phyloP scores from a whole-genome alignment of 2,113 vertebrate species.

The Hippocampus barbouri region DNA sequence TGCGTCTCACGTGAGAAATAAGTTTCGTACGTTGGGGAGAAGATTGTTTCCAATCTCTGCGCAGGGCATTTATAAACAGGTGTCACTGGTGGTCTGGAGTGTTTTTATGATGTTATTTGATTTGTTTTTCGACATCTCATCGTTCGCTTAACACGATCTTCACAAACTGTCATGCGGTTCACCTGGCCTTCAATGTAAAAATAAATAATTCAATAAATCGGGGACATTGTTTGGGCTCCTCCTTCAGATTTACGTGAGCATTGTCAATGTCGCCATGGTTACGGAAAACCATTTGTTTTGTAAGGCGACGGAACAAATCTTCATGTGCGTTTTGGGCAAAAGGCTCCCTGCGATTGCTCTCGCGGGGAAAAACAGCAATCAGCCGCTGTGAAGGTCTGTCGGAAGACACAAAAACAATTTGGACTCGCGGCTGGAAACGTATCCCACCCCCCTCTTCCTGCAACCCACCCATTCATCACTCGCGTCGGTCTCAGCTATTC shows the following conservation, averaged over 20 bases:
- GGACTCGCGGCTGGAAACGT: not conserved
- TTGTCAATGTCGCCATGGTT: not conserved
- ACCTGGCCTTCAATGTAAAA: not conserved
- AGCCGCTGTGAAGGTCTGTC: not conserved
- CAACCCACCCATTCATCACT: not conserved
- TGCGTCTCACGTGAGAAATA: too few species aligned
- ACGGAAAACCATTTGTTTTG: not conserved
- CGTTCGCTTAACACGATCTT: not conserved
- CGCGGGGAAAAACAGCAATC: not conserved
- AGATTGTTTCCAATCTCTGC: too few species aligned
- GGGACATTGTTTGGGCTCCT: not conserved
- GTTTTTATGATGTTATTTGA: not conserved
- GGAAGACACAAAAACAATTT: slow-evolving; percentile 3
- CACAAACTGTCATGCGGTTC: not conserved
- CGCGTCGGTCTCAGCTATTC: not conserved
- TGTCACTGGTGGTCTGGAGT: too few species aligned
- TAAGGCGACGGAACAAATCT: not conserved
- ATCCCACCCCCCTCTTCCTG: not conserved
- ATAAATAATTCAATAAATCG: not conserved
- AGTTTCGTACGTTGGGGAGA: too few species aligned
- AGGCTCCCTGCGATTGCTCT: slow-evolving; percentile 4
- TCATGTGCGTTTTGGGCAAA: not conserved
- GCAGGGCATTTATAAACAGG: too few species aligned
- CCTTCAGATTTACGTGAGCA: not conserved
- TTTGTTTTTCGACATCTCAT: not conserved